Base-by-base conservation (phyloP, 2,888 invertebrate genomes). In the Trypoxylon attenuatum region DNA sequence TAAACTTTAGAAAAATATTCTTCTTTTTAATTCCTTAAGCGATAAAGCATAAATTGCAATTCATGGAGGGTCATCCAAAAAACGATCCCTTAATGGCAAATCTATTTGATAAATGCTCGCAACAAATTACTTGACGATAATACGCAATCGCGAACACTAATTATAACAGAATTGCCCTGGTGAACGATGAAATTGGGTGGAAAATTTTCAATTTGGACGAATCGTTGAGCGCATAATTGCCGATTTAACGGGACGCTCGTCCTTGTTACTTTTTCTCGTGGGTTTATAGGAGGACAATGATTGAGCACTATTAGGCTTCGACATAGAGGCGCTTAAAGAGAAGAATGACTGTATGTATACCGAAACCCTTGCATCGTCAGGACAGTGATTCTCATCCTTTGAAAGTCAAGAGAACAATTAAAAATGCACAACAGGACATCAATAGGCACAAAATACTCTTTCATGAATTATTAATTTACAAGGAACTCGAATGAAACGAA, bases 141-240 rank as follows among this genome's bases (percentile, higher is more conserved):
- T 27, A 22, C 15, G 13, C 52, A 46, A 39, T 53, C 69, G 29
- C 55, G 46, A 50, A 22, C 41, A 49, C 66, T 73, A 73, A 77
- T 73, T 72, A 70, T 60, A 27, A 53, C 39, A 58, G 64, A 65
- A 60, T 56, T 47, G 47, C 23, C 57, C 41, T 23, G 43, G 47
- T 46, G 50, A 58, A 52, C 73, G 76, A 78, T 74, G 76, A 78
- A 80, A 81, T 80, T 72, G 71, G 64, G 80, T 76, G 73, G 77
- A 80, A 82, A 81, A 82, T 80, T 75, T 78, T 61, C 64, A 69
- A 78, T 76, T 80, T 72, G 49, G 43, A 57, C 51, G 69, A 78
- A 76, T 55, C 57, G 66, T 65, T 56, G 65, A 65, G 71, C 77
- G 76, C 63, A 66, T 83, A 83, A 81, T 80, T 58, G 71, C 19